phyloP scores from a whole-genome alignment of 1,140 invertebrate species.

The Hyposmocoma kahamanoa region DNA sequence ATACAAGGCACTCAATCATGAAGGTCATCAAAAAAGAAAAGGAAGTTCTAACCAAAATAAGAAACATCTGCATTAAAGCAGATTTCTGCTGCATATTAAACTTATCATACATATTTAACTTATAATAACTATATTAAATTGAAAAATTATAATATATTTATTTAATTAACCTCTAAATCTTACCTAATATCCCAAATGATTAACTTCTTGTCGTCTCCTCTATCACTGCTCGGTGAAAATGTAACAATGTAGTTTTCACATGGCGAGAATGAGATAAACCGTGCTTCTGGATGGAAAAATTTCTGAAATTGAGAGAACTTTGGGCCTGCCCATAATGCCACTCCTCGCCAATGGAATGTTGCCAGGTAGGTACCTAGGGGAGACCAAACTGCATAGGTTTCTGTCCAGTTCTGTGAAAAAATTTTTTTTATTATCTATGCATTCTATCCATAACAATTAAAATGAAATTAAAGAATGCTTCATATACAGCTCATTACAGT shows the following conservation, averaged over 20 bases:
- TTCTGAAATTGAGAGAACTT: constrained; percentile 93
- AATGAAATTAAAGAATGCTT: too few relatives aligned
- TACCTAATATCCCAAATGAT: constrained; percentile 95
- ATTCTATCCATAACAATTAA: constrained; percentile 1
- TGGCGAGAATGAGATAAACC: constrained; percentile 98
- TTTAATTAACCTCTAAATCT: constrained; percentile 3
- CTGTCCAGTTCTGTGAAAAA: constrained; percentile 88
- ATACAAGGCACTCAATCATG: too few relatives aligned
- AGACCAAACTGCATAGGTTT: constrained; percentile 97
- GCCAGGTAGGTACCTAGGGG: constrained; percentile 96
- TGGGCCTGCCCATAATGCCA: constrained; percentile 97
- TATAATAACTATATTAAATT: background rate
- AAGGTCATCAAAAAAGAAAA: too few relatives aligned
- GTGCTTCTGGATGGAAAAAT: constrained; percentile 92
- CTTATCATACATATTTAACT: too few relatives aligned
- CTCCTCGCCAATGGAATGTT: constrained; percentile 96
- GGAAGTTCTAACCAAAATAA: too few relatives aligned
- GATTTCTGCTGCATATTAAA: too few relatives aligned
- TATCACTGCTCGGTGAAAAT: constrained; percentile 86
- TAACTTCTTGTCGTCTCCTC: constrained; percentile 81
- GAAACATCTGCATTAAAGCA: too few relatives aligned
- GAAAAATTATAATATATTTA: background rate
- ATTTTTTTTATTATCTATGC: background rate
- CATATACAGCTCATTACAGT: too few relatives aligned
- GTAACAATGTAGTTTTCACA: constrained; percentile 97